Conservation (phyloP, 2,888 invertebrate species). For the Drosophila niveifrons region DNA sequence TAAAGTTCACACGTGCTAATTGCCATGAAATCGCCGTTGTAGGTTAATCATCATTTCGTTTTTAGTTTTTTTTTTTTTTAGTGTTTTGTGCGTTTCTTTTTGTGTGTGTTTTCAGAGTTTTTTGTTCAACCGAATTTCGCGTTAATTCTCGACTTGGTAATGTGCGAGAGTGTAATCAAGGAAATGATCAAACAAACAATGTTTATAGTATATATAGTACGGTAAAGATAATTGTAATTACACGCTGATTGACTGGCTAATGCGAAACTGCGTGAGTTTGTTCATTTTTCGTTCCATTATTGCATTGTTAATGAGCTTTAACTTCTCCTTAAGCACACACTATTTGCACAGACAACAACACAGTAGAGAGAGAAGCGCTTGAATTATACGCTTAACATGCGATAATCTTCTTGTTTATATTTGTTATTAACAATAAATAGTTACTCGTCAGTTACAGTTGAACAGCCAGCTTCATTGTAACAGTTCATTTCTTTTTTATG, state of each 20-base stretch:
- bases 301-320: constrained; percentile 15
- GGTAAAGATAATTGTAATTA: constrained; percentile 28
- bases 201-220: constrained; percentile 26
- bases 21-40: background rate
- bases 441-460: background rate
- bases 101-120: background rate
- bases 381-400: constrained; percentile 3
- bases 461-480: background rate
- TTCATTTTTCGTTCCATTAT: background rate
- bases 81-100: background rate
- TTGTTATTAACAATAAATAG: constrained; percentile 1
- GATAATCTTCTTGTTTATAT: constrained; percentile 3
- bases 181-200: constrained; percentile 19
- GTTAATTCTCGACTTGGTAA: background rate
- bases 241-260: constrained; percentile 18
- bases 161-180: constrained; percentile 6
- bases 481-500: background rate
- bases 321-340: background rate
- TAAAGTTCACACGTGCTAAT: constrained; percentile 15
- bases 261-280: constrained; percentile 20
- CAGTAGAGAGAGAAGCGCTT: background rate
- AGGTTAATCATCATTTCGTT: constrained; percentile 9
- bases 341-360: background rate
- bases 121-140: background rate
- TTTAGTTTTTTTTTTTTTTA: too few relatives aligned